These are phyloP conservation scores for Corythornis madagascariensis DNA, from an alignment of 2,113 vertebrate species.

Conservation along the genomic window DNA sequence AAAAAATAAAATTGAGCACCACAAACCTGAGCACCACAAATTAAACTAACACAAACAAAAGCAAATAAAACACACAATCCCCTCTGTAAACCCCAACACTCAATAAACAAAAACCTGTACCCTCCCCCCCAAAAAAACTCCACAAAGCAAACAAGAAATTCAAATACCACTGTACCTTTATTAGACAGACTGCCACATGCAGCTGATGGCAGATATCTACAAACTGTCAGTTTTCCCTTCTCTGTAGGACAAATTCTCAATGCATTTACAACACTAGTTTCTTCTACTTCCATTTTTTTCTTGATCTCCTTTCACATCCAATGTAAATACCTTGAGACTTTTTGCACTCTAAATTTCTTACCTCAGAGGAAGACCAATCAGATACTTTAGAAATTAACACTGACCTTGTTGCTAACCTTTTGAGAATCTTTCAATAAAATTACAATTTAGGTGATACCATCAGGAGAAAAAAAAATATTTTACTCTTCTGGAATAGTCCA, in stretches of 20 bases:
- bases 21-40: neutral
- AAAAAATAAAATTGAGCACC: neutral
- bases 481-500: neutral
- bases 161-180: neutral
- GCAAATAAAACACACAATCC: accelerated
- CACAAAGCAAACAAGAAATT: neutral
- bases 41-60: accelerated
- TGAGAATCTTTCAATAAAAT: constrained; percentile 11
- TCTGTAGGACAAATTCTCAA: neutral
- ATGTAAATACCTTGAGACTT: neutral
- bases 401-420: neutral
- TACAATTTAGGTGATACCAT: neutral
- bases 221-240: neutral
- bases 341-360: neutral
- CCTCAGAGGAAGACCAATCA: neutral
- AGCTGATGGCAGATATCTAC: neutral
- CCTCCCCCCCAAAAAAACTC: accelerated
- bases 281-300: neutral
- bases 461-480: neutral
- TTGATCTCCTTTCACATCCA: constrained; percentile 10
- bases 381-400: neutral
- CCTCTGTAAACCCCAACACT: neutral
- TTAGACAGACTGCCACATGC: neutral
- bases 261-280: neutral
- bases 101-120: no score